Evolutionary conservation across 2,888 invertebrate genomes (phyloP), one percentile per base, ranked within the genome.

Genomic region (Oegoconia quadripuncta): DNA sequence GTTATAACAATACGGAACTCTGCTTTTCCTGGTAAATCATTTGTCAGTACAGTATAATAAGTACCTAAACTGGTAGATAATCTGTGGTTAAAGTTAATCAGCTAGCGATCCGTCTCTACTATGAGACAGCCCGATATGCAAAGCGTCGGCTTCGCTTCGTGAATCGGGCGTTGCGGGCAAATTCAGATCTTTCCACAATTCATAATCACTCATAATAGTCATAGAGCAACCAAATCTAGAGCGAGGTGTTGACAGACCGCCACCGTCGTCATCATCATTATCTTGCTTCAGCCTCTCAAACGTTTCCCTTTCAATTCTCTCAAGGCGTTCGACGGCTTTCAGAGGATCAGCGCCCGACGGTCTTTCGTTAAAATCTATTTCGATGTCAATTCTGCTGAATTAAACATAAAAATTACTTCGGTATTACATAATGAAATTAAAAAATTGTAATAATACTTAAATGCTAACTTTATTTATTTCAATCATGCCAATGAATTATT

Each of bases 261-360:
- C 26, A 27, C 11, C 28, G n/a, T 7, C 33, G 37, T 11, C 39
- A 46, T 13, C 39, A 37, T 9, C n/a, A 11, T 50, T 40, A 33
- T 60, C 67, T 14, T 58, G 51, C 37, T 66, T 66, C 5, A 74
- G 52, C n/a, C 86, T 64, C 25, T 75, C 72, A 29, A 48, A 60
- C 0, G 86, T 87, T 49, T 84, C 86, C 22, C 56, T 75, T 49
- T 87, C 86, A 29, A 87, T 87, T 53, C 64, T 65, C 39, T 87
- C 86, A 27, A 87, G 57, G 3, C 80, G 72, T 14, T 84, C 82
- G n/a, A 87, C 66, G 1, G 74, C 78, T 46, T 65, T 60, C 1
- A 64, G 49, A 0, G 84, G 59, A 49, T 87, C 84, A 9, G 55
- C 53, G 27, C 62, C 64, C 42, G 55, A 50, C 0, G 72, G 70